Evolutionary conservation across 1,140 invertebrate genomes (phyloP), one percentile per base, ranked within the genome.

Genomic region (Drosophila kanapiae): DNA sequence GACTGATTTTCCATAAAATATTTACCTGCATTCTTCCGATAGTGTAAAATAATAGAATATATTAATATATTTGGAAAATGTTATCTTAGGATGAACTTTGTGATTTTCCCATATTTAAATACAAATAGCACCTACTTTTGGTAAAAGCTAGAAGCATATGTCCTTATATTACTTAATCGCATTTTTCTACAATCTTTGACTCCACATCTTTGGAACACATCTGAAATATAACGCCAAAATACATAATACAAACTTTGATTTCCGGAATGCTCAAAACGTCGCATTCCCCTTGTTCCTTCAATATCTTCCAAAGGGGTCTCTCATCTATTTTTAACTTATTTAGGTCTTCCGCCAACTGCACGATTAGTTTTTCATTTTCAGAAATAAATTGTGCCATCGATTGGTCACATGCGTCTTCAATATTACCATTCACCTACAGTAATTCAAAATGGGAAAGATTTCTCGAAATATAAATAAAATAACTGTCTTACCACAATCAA

Each of bases 261-360:
- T 91, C 85, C 0, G 80, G 75, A 40, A 92, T 72, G 54, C 91
- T 92, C 3, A 88, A 38, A 7, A 92, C 76, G 69, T 92, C 91
- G 58, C 91, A 92, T 75, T 92, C 78, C 8, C 48, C 75, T 31
- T 82, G 62, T 35, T 91, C 91, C 16, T 67, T 80, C 9, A 92
- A 7, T 37, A 78, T 78, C 51, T 92, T 92, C 91, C 91, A 92
- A n/a, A 88, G 61, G 0, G 82, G 80, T 0, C 88, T 71, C 1
- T 67, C 10, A 33, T 92, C 84, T 27, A 47, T 8, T 33, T 48
- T 72, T 18, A n/a, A 54, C 54, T 63, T 43, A 9, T 42, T 63
- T 13, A 43, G 67, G 4, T 47, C 14, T 47, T 72, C 53, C 49
- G 65, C 51, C 8, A 80, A 33, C 27, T 78, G 62, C 10, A 62